These are phyloP conservation scores for Tetraneura akinire DNA, from an alignment of 1,140 invertebrate species.

Conservation along the genomic window DNA sequence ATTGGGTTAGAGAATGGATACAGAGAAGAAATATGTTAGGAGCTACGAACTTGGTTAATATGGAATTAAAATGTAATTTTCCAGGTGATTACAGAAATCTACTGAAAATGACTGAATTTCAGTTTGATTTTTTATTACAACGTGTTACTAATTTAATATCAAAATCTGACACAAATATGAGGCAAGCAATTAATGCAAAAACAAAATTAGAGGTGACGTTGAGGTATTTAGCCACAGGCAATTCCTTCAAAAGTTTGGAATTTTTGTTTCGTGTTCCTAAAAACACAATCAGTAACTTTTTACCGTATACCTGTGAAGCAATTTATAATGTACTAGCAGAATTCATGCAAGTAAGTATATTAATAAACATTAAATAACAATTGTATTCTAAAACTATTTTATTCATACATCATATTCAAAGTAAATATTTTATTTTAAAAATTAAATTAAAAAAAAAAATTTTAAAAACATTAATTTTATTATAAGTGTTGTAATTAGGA, in stretches of 20 bases:
- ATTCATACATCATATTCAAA: no score
- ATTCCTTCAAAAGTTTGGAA: conserved; percentile 55
- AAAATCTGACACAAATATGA: conserved; percentile 14
- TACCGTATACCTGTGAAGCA: conserved; percentile 49
- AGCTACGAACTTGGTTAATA: no score
- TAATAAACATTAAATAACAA: not conserved
- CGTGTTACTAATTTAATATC: conserved; percentile 15
- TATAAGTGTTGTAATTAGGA: not conserved
- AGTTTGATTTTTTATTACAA: not conserved
- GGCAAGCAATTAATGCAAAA: conserved; percentile 14
- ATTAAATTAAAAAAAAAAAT: no score
- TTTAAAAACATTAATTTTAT: no score
- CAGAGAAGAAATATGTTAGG: no score
- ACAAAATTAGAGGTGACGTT: conserved; percentile 19
- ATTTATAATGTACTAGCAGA: not conserved
- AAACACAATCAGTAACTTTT: conserved; percentile 55
- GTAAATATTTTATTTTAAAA: no score
- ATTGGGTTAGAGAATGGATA: no score
- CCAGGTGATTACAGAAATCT: not conserved
- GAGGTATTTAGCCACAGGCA: conserved; percentile 39
- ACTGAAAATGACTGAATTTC: conserved; percentile 2
- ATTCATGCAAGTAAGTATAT: conserved; percentile 13
- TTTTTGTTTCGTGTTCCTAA: conserved; percentile 56
- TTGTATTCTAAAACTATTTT: no score
- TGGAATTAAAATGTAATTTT: not conserved